These are phyloP conservation scores for Ancistrus triradiatus DNA, from an alignment of 2,113 vertebrate species.

Conservation along the genomic window DNA sequence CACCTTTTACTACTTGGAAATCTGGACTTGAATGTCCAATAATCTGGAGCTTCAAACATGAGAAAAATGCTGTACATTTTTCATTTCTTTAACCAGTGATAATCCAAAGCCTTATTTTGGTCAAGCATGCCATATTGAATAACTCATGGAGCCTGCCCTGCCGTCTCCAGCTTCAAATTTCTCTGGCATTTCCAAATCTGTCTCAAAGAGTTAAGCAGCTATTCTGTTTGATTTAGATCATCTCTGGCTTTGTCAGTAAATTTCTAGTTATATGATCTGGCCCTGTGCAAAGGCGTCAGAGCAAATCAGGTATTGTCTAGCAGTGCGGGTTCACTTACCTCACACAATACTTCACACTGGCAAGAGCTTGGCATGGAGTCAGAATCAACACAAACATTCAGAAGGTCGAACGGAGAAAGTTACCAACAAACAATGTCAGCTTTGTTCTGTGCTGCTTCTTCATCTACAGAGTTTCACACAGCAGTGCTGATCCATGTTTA, in stretches of 20 bases:
- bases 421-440: constrained; percentile 30
- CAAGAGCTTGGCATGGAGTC: constrained; percentile 52
- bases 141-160: constrained; percentile 14
- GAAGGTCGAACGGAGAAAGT: constrained; percentile 17
- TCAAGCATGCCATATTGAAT: constrained; percentile 15
- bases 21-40: too few species aligned
- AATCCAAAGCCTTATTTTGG: constrained; percentile 8
- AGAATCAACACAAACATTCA: constrained; percentile 48
- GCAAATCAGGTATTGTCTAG: constrained; percentile 48
- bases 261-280: constrained; percentile 51
- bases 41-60: too few species aligned
- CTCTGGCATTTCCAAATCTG: constrained; percentile 38
- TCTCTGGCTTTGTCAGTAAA: constrained; percentile 51
- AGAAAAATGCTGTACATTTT: neutral
- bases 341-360: constrained; percentile 26
- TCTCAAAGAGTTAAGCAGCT: constrained; percentile 39
- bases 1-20: too few species aligned
- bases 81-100: neutral
- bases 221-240: constrained; percentile 36
- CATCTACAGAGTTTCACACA: constrained; percentile 1
- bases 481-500: constrained; percentile 4
- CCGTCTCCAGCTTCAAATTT: constrained; percentile 33
- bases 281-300: constrained; percentile 47
- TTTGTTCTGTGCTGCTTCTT: constrained; percentile 41
- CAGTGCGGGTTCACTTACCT: constrained; percentile 38